phyloP scores from a whole-genome alignment of 2,113 vertebrate species.

The Rhinolophus sinicus region DNA sequence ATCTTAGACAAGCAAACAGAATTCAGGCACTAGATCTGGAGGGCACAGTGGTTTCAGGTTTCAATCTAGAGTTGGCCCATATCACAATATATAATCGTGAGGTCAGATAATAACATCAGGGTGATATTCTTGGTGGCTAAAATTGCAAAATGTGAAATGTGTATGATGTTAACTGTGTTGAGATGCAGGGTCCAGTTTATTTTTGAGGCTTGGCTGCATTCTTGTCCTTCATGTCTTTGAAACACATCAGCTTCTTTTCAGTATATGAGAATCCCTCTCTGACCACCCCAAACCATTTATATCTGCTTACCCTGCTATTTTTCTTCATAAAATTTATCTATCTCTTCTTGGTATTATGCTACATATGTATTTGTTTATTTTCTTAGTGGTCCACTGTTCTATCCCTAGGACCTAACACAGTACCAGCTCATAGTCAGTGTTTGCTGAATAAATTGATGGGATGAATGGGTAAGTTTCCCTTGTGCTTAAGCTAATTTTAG shows the following conservation, averaged over 20 bases:
- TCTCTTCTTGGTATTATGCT: neutral
- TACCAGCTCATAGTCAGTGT: neutral
- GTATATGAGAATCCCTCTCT: neutral
- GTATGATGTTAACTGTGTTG: too few relatives aligned
- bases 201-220: neutral
- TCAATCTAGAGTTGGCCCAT: neutral
- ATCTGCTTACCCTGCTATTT: neutral
- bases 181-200: neutral
- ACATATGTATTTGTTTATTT: neutral
- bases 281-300: neutral
- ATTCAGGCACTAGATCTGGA: neutral
- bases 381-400: neutral
- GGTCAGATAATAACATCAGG: neutral
- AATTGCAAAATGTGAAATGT: neutral
- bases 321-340: neutral
- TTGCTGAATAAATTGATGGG: neutral
- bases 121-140: neutral
- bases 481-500: neutral
- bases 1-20: neutral
- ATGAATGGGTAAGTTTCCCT: neutral
- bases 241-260: neutral
- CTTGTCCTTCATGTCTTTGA: neutral
- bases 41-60: neutral
- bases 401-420: neutral
- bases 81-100: neutral